These are phyloP conservation scores for Dryococelus australis DNA, from an alignment of 2,888 invertebrate species.

Conservation along the genomic window DNA sequence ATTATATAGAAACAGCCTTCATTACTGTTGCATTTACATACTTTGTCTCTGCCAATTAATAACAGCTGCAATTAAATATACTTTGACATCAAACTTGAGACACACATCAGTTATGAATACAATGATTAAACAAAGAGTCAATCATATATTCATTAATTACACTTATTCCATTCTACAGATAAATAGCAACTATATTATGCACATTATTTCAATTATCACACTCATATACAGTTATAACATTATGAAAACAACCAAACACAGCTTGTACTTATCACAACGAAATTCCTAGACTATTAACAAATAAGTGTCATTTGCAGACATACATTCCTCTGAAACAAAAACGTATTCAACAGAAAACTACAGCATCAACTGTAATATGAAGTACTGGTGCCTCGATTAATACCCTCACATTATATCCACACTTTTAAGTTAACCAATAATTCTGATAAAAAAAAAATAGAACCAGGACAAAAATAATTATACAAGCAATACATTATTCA, in stretches of 20 bases:
- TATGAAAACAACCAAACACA: neutral
- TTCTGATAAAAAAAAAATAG: no score
- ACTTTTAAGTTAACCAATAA: no score
- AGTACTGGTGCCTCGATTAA: neutral
- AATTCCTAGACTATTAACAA: neutral
- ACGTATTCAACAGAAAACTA: neutral
- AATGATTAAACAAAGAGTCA: neutral
- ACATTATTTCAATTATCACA: neutral
- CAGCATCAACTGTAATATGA: neutral
- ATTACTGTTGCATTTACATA: neutral
- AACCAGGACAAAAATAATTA: no score
- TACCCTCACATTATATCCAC: no score
- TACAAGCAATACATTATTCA: no score
- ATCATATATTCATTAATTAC: neutral
- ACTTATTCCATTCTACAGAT: neutral
- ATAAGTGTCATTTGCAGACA: neutral
- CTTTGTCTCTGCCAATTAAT: neutral
- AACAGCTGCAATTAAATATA: constrained; percentile 16
- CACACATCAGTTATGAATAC: neutral
- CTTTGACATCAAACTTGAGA: constrained; percentile 2
- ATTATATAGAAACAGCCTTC: neutral
- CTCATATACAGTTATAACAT: constrained; percentile 16
- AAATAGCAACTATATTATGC: neutral
- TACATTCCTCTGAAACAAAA: neutral
- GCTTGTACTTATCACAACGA: neutral